Evolutionary conservation across 2,113 vertebrate genomes (phyloP).

Genomic region (Marmota monax): DNA sequence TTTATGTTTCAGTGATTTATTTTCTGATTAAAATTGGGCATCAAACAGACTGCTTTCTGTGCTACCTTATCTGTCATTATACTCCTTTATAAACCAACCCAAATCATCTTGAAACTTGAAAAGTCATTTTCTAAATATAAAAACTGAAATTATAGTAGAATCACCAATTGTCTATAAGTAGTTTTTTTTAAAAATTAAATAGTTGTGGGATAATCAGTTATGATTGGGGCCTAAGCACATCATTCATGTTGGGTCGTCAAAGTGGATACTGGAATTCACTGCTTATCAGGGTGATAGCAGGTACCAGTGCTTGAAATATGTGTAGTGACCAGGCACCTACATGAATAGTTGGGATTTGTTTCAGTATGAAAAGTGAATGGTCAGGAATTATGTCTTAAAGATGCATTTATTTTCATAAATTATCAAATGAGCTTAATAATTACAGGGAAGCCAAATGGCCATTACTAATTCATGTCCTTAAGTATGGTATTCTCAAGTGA

Average conservation of each 20-base stretch:
- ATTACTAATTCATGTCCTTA: neutral
- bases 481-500: neutral
- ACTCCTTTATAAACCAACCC: neutral
- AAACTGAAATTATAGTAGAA: neutral
- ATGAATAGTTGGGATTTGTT: neutral
- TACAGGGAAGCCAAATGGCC: neutral
- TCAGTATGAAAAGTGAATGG: neutral
- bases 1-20: neutral
- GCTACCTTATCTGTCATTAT: neutral
- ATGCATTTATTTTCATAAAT: conserved; percentile 50
- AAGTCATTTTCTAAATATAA: neutral
- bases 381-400: conserved; percentile 10
- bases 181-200: neutral
- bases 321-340: neutral
- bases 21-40: conserved; percentile 50
- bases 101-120: neutral
- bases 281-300: neutral
- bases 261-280: neutral
- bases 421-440: conserved; percentile 31
- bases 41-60: neutral
- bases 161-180: neutral
- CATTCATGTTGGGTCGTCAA: conserved; percentile 19
- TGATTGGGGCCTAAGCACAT: neutral
- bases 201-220: neutral
- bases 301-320: neutral